A percentile compares a stretch with the other conserved stretches of the same genome.
phyloP scores from a whole-genome alignment of 2,888 invertebrate genomes.

The Epinotia ramella region DNA sequence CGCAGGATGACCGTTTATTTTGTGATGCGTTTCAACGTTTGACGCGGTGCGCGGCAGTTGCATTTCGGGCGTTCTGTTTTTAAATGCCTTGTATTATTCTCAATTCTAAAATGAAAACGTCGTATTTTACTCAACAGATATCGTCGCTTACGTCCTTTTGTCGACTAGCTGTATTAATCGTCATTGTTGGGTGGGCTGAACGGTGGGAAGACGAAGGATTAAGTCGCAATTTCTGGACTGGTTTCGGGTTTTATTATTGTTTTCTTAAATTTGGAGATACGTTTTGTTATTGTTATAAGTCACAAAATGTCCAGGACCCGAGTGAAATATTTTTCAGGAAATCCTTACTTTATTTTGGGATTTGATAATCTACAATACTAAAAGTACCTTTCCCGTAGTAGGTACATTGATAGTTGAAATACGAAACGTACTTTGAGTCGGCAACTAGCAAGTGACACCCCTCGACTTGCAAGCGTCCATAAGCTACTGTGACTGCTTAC shows the following conservation, averaged over 20 bases:
- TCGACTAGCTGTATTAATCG: constrained; percentile 67
- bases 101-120: background rate
- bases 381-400: background rate
- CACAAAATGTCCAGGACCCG: constrained; percentile 1
- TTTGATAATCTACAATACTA: background rate
- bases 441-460: no score
- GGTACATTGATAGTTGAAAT: no score
- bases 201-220: constrained; percentile 22
- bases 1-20: constrained; percentile 74
- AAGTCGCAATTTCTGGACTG: constrained; percentile 36
- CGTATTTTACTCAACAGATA: background rate
- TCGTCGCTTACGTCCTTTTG: constrained; percentile 20
- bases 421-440: no score
- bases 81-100: constrained; percentile 24
- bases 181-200: constrained; percentile 71
- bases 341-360: background rate
- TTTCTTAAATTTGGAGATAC: constrained; percentile 18
- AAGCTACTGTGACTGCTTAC: no score
- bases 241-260: constrained; percentile 34
- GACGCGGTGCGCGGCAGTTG: constrained; percentile 41
- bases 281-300: constrained; percentile 13
- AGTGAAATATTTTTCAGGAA: constrained; percentile 8
- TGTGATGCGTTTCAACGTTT: constrained; percentile 63
- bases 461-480: no score
- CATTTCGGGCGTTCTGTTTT: constrained; percentile 38